Base-by-base conservation (phyloP, 2,888 invertebrate genomes). In the Amiota communis region DNA sequence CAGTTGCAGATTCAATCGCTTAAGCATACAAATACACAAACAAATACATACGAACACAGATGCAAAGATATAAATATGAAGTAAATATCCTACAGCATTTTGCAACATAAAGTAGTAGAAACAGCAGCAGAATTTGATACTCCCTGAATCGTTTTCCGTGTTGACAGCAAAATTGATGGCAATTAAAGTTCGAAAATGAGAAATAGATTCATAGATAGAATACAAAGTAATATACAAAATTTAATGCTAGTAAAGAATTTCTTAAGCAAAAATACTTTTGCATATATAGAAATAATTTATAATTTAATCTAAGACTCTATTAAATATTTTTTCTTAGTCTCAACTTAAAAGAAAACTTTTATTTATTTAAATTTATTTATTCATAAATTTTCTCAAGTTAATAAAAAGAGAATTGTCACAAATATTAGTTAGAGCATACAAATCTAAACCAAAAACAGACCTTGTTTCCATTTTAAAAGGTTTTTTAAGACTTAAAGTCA, bases 111-210 rank as follows among this genome's bases (percentile, higher is more conserved):
- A 63, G 46, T 63, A 23, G 63, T 11, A 23, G 63, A 3, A 36
- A 78, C 6, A 36, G 36, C 6, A 36, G 36, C 36, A 36, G 6
- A 2, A 36, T 36, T 36, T 36, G 0, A 36, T 2, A 36, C 36
- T 36, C 36, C 36, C 36, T 36, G 36, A 36, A 6, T 6, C 36
- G 36, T 36, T 36, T 36, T 36, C 6, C 81, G 80, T 81, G 83
- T 82, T 83, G 83, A 83, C 83, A 84, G 83, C 81, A 73, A 83
- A 83, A 83, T 83, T 83, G 85, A 83, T 84, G 84, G 81, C 85
- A 85, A 84, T 83, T 83, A 85, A 85, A 84, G 80, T 72, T 70
- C 56, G 6, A 36, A 36, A 36, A 36, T 36, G 6, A 4, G 36
- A 36, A 36, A 36, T 36, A 36, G 36, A 36, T 6, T 36, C 36